These are phyloP conservation scores for Xerus inauris DNA, from an alignment of 2,113 vertebrate genomes.

Conservation along the genomic window DNA sequence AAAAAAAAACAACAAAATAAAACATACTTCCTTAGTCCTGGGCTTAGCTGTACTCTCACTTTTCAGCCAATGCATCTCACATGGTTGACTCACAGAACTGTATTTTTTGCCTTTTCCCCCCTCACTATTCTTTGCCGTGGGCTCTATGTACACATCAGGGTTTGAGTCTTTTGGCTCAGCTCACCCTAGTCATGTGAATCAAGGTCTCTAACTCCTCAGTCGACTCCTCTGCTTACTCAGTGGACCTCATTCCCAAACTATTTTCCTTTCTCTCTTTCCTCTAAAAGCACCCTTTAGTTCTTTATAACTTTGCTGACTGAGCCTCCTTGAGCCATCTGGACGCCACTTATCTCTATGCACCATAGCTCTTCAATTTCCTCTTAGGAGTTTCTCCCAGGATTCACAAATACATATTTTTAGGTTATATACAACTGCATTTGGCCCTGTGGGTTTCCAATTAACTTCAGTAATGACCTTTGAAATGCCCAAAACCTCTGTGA, in stretches of 20 bases:
- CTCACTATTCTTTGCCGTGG: neutral
- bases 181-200: neutral
- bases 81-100: neutral
- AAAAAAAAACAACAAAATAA: too few relatives aligned
- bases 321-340: neutral
- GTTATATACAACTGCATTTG: neutral
- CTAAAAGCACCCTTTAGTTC: neutral
- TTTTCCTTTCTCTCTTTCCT: neutral
- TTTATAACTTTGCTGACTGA: neutral
- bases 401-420: conserved; percentile 12
- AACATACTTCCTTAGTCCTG: neutral
- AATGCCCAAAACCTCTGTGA: neutral
- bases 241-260: neutral
- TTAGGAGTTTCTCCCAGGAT: neutral
- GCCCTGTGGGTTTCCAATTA: conserved; percentile 19
- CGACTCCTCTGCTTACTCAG: neutral
- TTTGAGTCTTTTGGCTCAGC: neutral
- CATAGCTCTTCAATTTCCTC: neutral
- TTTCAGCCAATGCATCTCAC: neutral
- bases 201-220: neutral
- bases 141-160: neutral
- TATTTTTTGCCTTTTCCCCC: neutral
- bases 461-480: conserved; percentile 24
- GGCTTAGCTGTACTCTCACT: neutral
- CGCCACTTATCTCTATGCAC: neutral